These are phyloP conservation scores for Hypomecis atomaria DNA, from an alignment of 2,888 invertebrate species.

Conservation along the genomic window DNA sequence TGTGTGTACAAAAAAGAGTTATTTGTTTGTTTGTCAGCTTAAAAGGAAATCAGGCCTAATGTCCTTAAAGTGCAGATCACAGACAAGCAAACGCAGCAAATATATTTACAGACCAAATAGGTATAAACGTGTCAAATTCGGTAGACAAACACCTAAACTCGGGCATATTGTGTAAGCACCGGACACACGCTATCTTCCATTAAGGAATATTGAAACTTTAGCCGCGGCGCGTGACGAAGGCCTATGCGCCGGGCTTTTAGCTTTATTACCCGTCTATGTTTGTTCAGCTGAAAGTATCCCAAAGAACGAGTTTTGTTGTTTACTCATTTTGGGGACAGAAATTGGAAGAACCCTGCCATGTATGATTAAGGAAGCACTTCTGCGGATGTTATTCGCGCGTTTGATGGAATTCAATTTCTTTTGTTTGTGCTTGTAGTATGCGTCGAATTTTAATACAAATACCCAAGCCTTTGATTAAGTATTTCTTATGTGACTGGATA, in stretches of 20 bases:
- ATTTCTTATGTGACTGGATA: no score
- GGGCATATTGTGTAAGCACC: slow-evolving; percentile 3
- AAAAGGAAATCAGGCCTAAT: no score
- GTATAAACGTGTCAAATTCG: slow-evolving; percentile 3
- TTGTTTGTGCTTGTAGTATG: background rate
- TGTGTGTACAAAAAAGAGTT: no score
- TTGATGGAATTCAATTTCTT: background rate
- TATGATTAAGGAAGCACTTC: background rate
- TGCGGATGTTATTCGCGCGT: background rate
- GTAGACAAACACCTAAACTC: slow-evolving; percentile 5
- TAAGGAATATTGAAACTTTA: slow-evolving; percentile 41
- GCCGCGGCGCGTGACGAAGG: slow-evolving; percentile 37
- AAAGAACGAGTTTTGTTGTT: slow-evolving; percentile 20
- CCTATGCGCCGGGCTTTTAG: slow-evolving; percentile 37
- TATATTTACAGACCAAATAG: no score
- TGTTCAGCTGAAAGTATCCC: slow-evolving; percentile 32
- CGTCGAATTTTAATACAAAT: no score
- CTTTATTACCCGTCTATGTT: slow-evolving; percentile 38
- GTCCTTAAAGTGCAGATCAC: no score
- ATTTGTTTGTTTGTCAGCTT: no score
- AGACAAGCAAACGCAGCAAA: no score
- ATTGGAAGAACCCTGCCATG: background rate
- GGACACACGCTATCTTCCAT: slow-evolving; percentile 37
- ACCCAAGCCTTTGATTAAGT: no score
- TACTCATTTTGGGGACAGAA: slow-evolving; percentile 5